Evolutionary conservation across 2,113 vertebrate genomes (phyloP).

Genomic region (Alectura lathami): DNA sequence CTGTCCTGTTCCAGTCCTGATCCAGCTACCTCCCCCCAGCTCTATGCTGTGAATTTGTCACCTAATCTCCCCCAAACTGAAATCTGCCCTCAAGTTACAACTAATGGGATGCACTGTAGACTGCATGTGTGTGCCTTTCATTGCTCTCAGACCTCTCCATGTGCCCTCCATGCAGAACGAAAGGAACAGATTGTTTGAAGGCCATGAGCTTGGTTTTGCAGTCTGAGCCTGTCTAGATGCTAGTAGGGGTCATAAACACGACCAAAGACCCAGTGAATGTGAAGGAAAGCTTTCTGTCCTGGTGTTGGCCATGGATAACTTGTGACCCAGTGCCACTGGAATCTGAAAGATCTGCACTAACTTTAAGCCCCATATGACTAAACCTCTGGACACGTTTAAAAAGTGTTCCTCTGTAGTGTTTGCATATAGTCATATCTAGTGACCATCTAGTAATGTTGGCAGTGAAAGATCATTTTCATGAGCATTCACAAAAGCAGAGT

Average conservation of each 20-base stretch:
- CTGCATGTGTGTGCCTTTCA: not conserved
- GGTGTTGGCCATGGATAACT: not conserved
- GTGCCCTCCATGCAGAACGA: not conserved
- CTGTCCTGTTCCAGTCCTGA: not conserved
- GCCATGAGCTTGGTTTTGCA: not conserved
- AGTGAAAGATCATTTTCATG: not conserved
- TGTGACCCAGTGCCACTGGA: not conserved
- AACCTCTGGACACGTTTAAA: not conserved
- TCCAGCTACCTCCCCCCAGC: not conserved
- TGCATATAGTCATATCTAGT: not conserved
- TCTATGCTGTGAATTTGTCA: not conserved
- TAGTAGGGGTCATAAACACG: not conserved
- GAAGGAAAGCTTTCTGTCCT: not conserved
- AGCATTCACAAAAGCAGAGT: not conserved
- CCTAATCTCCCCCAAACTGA: not conserved
- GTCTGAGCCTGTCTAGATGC: not conserved
- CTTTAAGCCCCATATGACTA: not conserved
- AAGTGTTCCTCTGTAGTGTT: not conserved
- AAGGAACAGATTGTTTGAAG: not conserved
- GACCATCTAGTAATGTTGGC: not conserved
- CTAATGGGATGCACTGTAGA: not conserved
- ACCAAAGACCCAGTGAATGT: not conserved
- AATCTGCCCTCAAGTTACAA: not conserved
- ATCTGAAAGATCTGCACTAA: not conserved
- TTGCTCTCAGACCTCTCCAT: not conserved